Percentiles rank a stretch among this genome's conserved stretches.
Evolutionary conservation across 2,888 invertebrate genomes (phyloP).

Genomic region (Aphidoletes aphidimyza): DNA sequence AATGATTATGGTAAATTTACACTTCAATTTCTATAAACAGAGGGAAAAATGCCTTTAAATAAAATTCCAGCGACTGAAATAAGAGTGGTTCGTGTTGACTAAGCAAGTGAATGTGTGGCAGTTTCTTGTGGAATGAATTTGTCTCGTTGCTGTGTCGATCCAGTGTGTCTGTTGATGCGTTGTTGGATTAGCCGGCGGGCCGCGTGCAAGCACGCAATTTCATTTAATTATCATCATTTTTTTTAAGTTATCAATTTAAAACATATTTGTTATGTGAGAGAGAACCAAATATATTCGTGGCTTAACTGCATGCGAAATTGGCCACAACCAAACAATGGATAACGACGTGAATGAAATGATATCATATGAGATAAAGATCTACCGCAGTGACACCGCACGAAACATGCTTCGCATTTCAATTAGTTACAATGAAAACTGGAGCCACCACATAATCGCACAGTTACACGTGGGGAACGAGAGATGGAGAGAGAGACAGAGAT

Average conservation of each 20-base stretch:
- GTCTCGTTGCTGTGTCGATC: background rate
- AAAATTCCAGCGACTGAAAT: background rate
- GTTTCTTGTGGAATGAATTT: background rate
- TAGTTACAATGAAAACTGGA: background rate
- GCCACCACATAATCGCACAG: no score
- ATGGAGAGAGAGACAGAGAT: no score
- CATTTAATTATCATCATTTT: constrained; percentile 39
- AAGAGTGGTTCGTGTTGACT: no score
- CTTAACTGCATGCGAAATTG: background rate
- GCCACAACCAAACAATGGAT: background rate
- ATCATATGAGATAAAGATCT: constrained; percentile 46
- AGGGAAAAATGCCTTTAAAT: constrained; percentile 1
- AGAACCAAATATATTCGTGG: background rate
- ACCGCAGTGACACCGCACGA: constrained; percentile 46
- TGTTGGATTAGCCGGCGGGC: constrained; percentile 5
- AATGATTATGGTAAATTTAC: constrained; percentile 2
- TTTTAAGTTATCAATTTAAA: constrained; percentile 38
- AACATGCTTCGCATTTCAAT: constrained; percentile 12
- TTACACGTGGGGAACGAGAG: no score
- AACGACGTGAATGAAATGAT: constrained; percentile 28
- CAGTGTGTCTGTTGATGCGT: no score
- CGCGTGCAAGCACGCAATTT: constrained; percentile 34
- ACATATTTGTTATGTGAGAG: background rate
- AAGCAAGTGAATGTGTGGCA: background rate
- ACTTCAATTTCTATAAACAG: constrained; percentile 2